Evolutionary conservation across 2,888 invertebrate species (phyloP), one percentile per base, ranked within the genome.

Genomic region (Lobophora halterata): DNA sequence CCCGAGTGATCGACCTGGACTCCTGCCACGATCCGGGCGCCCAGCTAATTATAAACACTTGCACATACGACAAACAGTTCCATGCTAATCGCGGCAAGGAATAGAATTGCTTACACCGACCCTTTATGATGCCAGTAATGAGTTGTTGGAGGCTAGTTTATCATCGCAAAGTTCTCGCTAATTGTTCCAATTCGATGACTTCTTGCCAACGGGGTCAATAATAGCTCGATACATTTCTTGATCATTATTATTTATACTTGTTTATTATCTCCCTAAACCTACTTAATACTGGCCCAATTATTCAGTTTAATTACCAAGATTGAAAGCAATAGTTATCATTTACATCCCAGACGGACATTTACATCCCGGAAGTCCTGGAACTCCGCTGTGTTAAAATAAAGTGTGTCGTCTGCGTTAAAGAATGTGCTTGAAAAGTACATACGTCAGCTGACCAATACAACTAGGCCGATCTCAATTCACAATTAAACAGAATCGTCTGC

Each of bases 1-100:
- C 72, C 79, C 81, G 79, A 83, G 75, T 82, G 85, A 81, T 82
- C 83, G 79, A 81, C 73, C 81, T 83, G 83, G 83, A 79, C 79
- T 78, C 65, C 69, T 80, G 85, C 83, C 82, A 81, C 72, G 65
- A 67, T 70, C 73, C 69, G 67, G 69, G 67, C 77, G 72, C 71
- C 69, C 52, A 53, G 66, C 76, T 85, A 81, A 83, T 82, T 80
- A 81, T 81, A 80, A 65, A 65, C 65, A 54, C 60, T 49, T 51
- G 54, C 57, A 60, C 64, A 68, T 55, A 74, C 64, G 63, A 79
- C 67, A 74, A 66, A 66, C 68, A 66, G 58, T 68, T 65, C 55
- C 66, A 76, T 68, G 70, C 57, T 71, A 69, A 79, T 72, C 58
- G 55, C 39, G 49, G 36, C 62, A 74, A 71, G 66, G 71, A 60